Percentiles rank a stretch among this genome's conserved stretches.
These are phyloP conservation scores for Columbina picui DNA, from an alignment of 2,113 vertebrate species.

Conservation along the genomic window DNA sequence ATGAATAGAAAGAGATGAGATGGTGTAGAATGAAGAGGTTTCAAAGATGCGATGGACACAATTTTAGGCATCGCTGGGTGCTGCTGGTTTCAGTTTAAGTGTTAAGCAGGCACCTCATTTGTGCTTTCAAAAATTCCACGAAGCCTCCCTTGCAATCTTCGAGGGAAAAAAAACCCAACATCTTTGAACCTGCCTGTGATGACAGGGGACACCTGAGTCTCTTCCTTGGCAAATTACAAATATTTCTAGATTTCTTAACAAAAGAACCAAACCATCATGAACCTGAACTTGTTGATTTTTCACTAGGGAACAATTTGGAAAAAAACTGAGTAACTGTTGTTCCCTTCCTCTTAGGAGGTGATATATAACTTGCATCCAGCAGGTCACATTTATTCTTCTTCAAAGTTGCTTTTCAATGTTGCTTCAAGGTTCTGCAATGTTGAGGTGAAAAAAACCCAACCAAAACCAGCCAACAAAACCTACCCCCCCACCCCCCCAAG, in stretches of 20 bases:
- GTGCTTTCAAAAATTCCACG: not conserved
- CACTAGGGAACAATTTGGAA: not conserved
- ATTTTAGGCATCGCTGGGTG: not conserved
- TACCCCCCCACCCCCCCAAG: rapidly evolving
- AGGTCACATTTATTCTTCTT: not conserved
- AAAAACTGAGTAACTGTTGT: not conserved
- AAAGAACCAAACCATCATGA: not conserved
- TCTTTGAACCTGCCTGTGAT: not conserved
- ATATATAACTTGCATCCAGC: rapidly evolving
- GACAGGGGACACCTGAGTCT: not conserved
- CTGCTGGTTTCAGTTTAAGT: not conserved
- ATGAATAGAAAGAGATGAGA: not conserved
- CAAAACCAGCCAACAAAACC: too few species aligned
- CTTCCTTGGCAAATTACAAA: not conserved
- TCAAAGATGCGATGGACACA: not conserved
- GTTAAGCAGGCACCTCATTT: not conserved
- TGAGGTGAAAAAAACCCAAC: not conserved
- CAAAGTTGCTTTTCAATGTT: not conserved
- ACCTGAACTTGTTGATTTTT: not conserved
- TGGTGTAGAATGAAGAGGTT: not conserved
- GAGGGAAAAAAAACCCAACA: not conserved
- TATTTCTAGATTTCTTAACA: not conserved
- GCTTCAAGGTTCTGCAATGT: not conserved
- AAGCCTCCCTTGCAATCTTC: not conserved
- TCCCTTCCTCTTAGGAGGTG: not conserved